Base-by-base conservation (phyloP, 2,113 vertebrate genomes). In the Alaudala cheleensis region DNA sequence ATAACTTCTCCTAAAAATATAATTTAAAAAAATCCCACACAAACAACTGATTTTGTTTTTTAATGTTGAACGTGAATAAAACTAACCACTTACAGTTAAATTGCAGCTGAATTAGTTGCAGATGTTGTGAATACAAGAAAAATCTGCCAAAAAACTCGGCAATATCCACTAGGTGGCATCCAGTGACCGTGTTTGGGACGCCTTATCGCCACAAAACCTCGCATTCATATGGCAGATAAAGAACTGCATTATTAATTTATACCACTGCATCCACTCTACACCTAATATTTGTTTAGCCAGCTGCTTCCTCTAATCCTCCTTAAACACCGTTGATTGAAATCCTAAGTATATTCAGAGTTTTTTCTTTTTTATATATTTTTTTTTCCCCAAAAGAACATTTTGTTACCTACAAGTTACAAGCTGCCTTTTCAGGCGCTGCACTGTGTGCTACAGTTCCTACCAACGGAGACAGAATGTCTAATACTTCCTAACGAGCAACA, bases 201-300 rank as follows among this genome's bases (percentile, higher is more conserved):
- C 40, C 86, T 83, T 91, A 95, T 81, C 62, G 1, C 72, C 82
- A 98, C 98, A 98, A 94, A 97, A 97, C 91, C 91, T 92, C 82
- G 87, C 96, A 97, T 98, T 98, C 98, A 98, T 92, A 77, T 57
- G 67, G 95, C 92, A 98, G 98, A 99, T 97, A 98, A 98, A 98
- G 98, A 97, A 47, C 91, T 72, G 94, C 94, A 98, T 98, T 98
- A 98, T 98, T 98, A 98, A 98, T 98, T 98, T 98, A 98, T 97
- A 97, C 95, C 93, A 92, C 96, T 82, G 93, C 88, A 95, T 97
- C 97, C 93, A 96, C 96, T 97, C 97, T 70, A 81, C 92, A 93
- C 93, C 96, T 97, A 98, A 97, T 98, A 98, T 98, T 98, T 98
- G 97, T 98, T 98, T 98, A 98, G 98, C 97, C 98, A 98, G 98